phyloP scores from a whole-genome alignment of 2,797 vertebrate genomes.

The Agapornis canus region DNA sequence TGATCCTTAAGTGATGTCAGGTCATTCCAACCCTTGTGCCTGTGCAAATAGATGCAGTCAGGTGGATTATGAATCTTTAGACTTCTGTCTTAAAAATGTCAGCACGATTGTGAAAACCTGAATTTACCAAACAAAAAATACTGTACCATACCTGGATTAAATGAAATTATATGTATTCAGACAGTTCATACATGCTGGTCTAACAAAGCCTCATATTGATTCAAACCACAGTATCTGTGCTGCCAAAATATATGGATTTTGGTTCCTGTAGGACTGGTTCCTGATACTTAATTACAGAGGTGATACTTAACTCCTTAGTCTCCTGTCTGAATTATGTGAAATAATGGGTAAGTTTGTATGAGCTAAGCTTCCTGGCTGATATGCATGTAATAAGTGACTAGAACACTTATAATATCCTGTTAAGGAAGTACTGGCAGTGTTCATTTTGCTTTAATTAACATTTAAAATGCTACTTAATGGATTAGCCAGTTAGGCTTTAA shows the following conservation, averaged over 20 bases:
- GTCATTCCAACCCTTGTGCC: not conserved
- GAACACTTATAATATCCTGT: not conserved
- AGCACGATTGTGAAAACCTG: not conserved
- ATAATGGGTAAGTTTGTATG: not conserved
- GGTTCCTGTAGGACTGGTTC: not conserved
- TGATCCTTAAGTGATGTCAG: accelerated
- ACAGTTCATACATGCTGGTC: not conserved
- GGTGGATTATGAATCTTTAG: not conserved
- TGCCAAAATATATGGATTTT: not conserved
- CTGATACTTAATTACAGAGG: not conserved
- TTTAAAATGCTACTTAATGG: not conserved
- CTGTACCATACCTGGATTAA: accelerated
- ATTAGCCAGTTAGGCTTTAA: not conserved
- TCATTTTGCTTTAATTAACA: not conserved
- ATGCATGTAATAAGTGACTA: accelerated
- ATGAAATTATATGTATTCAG: accelerated
- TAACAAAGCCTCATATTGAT: not conserved
- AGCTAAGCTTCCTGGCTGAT: not conserved
- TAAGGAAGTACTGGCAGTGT: not conserved
- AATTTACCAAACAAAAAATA: not conserved
- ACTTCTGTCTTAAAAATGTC: not conserved
- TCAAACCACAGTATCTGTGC: accelerated
- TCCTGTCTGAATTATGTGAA: not conserved
- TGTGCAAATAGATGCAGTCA: accelerated
- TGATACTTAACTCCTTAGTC: not conserved